Base-by-base conservation (phyloP, 1,140 invertebrate genomes). In the Zophobas morio region DNA sequence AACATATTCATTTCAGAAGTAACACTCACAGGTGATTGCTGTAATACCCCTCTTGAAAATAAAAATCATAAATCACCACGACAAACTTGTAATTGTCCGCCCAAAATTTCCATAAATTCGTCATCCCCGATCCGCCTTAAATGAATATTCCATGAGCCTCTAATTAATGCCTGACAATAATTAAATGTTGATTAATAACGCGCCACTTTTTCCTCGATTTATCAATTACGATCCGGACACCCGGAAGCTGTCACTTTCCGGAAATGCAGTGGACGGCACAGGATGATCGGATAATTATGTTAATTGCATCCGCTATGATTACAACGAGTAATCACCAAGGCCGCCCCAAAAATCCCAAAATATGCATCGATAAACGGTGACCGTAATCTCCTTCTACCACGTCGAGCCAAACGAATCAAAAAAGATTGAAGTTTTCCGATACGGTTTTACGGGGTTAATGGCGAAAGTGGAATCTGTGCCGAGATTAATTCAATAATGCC, bases 221-320 rank as follows among this genome's bases (percentile, higher is more conserved):
- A 46, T 46, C 39, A 46, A 40, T 36, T 34, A 57, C 60, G 20
- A 42, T 42, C 33, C 6, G 35, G 32, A 66, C 40, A 66, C 39
- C 37, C 60, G 60, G 60, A 66, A 66, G 60, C n/a, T 46, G 60
- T 40, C 39, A 66, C 42, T 66, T 46, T 66, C 60, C 60, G 60
- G 60, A 66, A 66, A 42, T 20, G 39, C 3, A 54, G 20, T 54
- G 42, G n/a, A 51, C 49, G 49, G 2, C 32, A 8, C 8, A 42
- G 60, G 37, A 66, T 32, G 60, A 66, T 66, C 42, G 60, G 39
- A 66, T 66, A 66, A 66, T 39, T 20, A 66, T 66, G 60, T 66
- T 66, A 66, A 66, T 66, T 66, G 60, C 60, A 66, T 66, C 39
- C 39, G 60, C 34, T 42, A 5, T 39, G 60, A 66, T 66, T 66